Evolutionary conservation across 2,888 invertebrate species (phyloP), one percentile per base, ranked within the genome.

Genomic region (Ectemnius lituratus): DNA sequence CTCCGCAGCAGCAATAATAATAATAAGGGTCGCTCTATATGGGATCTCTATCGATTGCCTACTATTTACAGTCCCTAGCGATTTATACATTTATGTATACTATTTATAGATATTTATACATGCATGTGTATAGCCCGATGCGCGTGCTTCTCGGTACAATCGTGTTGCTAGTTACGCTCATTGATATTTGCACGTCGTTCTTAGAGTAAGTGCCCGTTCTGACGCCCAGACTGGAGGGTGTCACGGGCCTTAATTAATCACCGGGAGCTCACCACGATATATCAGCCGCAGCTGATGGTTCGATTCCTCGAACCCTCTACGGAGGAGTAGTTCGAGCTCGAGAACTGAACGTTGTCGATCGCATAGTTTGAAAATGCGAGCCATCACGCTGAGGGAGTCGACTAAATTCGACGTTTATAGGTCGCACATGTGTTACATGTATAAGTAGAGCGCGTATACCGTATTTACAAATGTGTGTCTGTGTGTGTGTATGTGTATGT

Each of bases 1-100:
- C 3, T 20, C 52, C 46, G 57, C 57, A 61, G 13, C 14, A 37
- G 37, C 52, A 45, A 16, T 49, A 62, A 59, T 69, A 47, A 47
- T 80, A 78, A 75, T 74, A 81, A 78, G 78, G 66, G 61, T 64
- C 70, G 63, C 68, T 77, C 76, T 52, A 63, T 52, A 14, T 49
- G 14, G 67, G 61, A 65, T 70, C 27, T 45, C 65, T 59, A 58
- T 63, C 70, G 62, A 46, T 68, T 75, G 27, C 13, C 72, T 85
- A 84, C 72, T 88, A 88, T 87, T 77, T 88, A 88, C 87, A 88
- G 80, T 16, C n/a, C n/a, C 81, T 76, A 69, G 69, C 79, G 81
- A 75, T 76, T 78, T 84, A 79, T 86, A 83, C 83, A 83, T 79
- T 76, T 79, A 78, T 83, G 61, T 81, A 79, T 77, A 73, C 80